phyloP scores from a whole-genome alignment of 2,797 vertebrate species.

The Eulemur rubriventer region DNA sequence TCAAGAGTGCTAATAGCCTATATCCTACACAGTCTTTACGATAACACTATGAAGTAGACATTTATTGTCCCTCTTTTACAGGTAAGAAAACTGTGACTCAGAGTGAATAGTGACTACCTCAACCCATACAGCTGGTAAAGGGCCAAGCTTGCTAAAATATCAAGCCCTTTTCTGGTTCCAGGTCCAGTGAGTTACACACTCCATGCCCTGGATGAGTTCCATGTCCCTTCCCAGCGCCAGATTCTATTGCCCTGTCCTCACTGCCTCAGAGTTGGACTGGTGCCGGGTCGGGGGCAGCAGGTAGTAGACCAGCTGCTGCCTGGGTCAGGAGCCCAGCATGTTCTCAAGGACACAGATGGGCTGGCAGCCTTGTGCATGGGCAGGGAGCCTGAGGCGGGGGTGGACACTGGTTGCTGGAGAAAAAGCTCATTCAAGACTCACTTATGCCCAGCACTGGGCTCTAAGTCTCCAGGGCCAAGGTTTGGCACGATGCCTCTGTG shows the following conservation, averaged over 20 bases:
- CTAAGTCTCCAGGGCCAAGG: background rate
- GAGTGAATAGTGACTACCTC: background rate
- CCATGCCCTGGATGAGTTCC: background rate
- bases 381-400: conserved; percentile 71
- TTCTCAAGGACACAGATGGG: conserved; percentile 80
- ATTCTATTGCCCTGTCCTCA: background rate
- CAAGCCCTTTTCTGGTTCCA: background rate
- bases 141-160: background rate
- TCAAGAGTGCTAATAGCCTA: background rate
- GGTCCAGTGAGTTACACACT: background rate
- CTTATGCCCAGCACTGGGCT: conserved; percentile 11
- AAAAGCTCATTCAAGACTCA: conserved; percentile 72
- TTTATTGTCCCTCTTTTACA: background rate
- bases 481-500: background rate
- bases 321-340: conserved; percentile 77
- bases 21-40: background rate
- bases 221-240: background rate
- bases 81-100: background rate
- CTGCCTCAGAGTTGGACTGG: conserved; percentile 2
- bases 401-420: conserved; percentile 51
- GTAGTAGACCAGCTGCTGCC: conserved; percentile 76
- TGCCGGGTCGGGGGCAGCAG: conserved; percentile 54
- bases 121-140: background rate
- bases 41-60: background rate
- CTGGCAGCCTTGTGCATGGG: conserved; percentile 68